Evolutionary conservation across 2,113 vertebrate species (phyloP).

Genomic region (Channa argus): DNA sequence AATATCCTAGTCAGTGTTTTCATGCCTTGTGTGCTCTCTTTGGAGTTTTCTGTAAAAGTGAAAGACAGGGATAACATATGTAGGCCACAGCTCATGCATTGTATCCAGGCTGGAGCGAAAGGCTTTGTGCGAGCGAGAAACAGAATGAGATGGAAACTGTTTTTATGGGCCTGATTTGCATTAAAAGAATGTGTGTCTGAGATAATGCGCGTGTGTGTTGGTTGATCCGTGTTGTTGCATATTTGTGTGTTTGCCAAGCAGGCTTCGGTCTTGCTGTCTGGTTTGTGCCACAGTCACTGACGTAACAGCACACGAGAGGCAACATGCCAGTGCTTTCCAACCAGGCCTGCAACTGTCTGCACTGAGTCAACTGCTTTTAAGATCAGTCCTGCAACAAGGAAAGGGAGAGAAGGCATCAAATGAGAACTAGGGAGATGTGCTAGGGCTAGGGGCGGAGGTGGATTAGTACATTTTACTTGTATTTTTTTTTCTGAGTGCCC

Average conservation of each 20-base stretch:
- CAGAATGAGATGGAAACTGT: neutral
- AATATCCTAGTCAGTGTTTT: slow-evolving; percentile 37
- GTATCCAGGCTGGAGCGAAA: slow-evolving; percentile 23
- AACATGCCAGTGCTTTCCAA: slow-evolving; percentile 31
- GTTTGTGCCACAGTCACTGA: slow-evolving; percentile 32
- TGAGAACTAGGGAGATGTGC: neutral
- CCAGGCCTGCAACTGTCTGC: slow-evolving; percentile 35
- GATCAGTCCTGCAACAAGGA: neutral
- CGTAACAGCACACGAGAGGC: slow-evolving; percentile 27
- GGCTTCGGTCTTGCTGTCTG: slow-evolving; percentile 14
- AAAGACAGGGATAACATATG: slow-evolving; percentile 53
- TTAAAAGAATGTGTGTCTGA: neutral
- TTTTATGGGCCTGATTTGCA: slow-evolving; percentile 16
- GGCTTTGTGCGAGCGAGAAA: slow-evolving; percentile 22
- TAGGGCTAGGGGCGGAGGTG: neutral
- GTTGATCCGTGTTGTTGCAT: neutral
- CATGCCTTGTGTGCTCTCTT: slow-evolving; percentile 35
- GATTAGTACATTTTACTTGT: neutral
- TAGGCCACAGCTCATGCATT: slow-evolving; percentile 48
- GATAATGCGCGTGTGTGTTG: neutral
- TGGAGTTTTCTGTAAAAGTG: slow-evolving; percentile 34
- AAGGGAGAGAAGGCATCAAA: neutral
- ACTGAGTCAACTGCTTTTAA: slow-evolving; percentile 30
- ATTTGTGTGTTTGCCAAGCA: neutral
- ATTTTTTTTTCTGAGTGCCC: neutral